These are phyloP conservation scores for Ceyx margarethae DNA, from an alignment of 2,113 vertebrate species.

Conservation along the genomic window DNA sequence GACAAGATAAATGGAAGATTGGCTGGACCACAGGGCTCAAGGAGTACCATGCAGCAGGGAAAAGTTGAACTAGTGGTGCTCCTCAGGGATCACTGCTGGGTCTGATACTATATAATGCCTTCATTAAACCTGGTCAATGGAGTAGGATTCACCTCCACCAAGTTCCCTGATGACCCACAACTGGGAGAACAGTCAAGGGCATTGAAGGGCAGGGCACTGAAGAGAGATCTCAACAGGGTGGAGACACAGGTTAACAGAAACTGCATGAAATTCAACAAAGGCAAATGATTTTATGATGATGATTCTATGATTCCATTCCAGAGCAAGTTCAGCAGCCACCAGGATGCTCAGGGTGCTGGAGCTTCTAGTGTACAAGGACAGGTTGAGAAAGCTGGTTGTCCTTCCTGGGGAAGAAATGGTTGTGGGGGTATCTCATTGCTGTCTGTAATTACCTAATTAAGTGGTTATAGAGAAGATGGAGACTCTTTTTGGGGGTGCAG, in stretches of 20 bases:
- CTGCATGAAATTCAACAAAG: neutral
- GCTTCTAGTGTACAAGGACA: neutral
- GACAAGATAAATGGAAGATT: neutral
- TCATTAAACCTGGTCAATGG: neutral
- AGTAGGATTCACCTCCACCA: neutral
- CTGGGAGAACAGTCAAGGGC: neutral
- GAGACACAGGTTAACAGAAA: neutral
- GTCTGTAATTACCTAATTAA: neutral
- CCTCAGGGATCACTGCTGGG: neutral
- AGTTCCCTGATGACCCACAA: neutral
- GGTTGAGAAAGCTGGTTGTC: neutral
- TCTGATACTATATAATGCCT: neutral
- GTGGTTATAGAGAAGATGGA: neutral
- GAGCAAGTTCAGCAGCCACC: neutral
- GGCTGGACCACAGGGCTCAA: neutral
- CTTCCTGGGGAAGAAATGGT: neutral
- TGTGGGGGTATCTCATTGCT: neutral
- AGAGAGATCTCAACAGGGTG: neutral
- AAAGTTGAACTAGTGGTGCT: neutral
- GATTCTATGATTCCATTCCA: neutral
- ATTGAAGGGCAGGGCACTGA: neutral
- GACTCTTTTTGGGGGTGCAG: neutral
- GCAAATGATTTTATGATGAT: neutral
- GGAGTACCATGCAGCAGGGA: neutral
- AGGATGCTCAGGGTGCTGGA: neutral